These are phyloP conservation scores for Tragelaphus imberbis DNA, from an alignment of 2,113 vertebrate species.

Conservation along the genomic window DNA sequence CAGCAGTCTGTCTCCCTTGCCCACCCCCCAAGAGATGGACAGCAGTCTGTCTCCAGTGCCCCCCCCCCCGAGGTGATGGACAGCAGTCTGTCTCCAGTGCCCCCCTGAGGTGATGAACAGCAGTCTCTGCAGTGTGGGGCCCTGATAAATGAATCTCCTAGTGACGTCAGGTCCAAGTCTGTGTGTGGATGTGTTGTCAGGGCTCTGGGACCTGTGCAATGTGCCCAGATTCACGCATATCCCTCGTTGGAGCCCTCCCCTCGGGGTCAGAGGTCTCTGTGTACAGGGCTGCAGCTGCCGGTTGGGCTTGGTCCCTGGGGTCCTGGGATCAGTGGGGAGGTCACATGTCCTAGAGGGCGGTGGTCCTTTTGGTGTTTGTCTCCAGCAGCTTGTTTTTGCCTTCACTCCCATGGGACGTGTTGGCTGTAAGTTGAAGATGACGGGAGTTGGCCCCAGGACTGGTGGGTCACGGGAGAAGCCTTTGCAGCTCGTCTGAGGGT, in stretches of 20 bases:
- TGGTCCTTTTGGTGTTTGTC: not conserved
- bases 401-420: not conserved
- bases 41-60: not conserved
- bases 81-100: not conserved
- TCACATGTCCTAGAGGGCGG: not conserved
- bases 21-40: no score
- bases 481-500: not conserved
- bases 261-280: fast-evolving
- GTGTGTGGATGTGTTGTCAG: not conserved
- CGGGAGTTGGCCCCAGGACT: not conserved
- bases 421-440: no score
- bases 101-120: fast-evolving
- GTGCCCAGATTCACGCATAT: not conserved
- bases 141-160: not conserved
- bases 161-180: not conserved
- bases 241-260: not conserved
- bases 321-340: not conserved
- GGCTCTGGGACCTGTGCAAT: not conserved
- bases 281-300: not conserved
- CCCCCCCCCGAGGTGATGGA: fast-evolving
- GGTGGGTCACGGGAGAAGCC: not conserved
- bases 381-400: not conserved
- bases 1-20: not conserved
- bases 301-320: not conserved
- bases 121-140: not conserved